Base-by-base conservation (phyloP, 1,140 invertebrate genomes). In the Drosophila mauritiana region DNA sequence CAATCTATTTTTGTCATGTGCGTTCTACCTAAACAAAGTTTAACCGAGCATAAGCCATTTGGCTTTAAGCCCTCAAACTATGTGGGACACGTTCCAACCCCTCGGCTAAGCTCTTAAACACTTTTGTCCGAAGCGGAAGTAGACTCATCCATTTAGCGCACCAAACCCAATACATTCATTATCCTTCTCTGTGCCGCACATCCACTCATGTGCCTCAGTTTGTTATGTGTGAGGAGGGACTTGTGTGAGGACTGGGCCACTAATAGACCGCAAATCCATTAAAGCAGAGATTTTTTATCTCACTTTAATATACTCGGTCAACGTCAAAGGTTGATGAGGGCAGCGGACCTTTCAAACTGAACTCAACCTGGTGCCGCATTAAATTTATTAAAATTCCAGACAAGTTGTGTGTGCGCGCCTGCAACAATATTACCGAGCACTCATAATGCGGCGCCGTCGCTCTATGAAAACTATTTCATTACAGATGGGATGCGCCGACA, bases 401-500 rank as follows among this genome's bases (percentile, higher is more conserved):
- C 84, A 75, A 84, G 84, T 90, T 68, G 67, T 78, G 73, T 68
- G 69, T 78, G 73, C 55, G 73, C 55, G 84, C 73, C 81, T 89
- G 84, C 80, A 89, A 89, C 85, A 89, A 84, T 89, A 89, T 89
- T 89, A 84, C 83, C 55, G 8, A 70, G 65, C 64, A 84, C 84
- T 89, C 84, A 84, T 90, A 89, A 88, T 80, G 78, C 72, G 83
- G 72, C 79, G 83, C 80, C 82, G 61, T 61, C 76, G 75, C 61
- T 72, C 57, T 68, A 73, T 68, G 67, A 83, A 84, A 90, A 90
- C 85, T 91, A 91, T 91, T 90, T 84, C 73, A 84, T 89, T 91
- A 90, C 78, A 94, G 94, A 56, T 97, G 96, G 97, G 95, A 97
- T 80, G 94, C 94, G 13, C 96, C 97, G 40, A 86, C 94, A 36